phyloP scores from a whole-genome alignment of 1,140 invertebrate genomes.

The Portunus trituberculatus region DNA sequence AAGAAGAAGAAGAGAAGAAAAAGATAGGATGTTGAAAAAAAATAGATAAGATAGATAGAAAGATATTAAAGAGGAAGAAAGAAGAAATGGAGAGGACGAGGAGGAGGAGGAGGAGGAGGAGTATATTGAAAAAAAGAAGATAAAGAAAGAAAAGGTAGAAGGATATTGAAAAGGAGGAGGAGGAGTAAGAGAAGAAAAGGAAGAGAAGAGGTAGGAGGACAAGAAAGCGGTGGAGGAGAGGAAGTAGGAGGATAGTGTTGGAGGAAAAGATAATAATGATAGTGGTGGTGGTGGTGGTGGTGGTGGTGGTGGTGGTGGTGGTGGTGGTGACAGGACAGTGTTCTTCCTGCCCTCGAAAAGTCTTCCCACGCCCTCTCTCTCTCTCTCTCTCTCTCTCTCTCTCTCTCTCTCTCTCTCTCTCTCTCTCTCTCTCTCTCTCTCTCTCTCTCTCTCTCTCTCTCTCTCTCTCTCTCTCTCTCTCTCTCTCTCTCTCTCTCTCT shows the following conservation, averaged over 20 bases:
- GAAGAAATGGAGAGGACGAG: too few relatives aligned
- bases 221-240: not conserved
- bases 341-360: not conserved
- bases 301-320: too few relatives aligned
- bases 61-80: not conserved
- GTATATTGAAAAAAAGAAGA: too few relatives aligned
- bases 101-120: not conserved
- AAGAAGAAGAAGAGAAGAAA: not conserved
- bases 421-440: too few relatives aligned
- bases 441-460: too few relatives aligned
- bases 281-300: not conserved
- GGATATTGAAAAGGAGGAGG: not conserved
- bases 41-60: not conserved
- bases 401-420: slow-evolving; percentile 25
- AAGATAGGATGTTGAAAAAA: not conserved
- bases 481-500: not conserved
- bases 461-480: too few relatives aligned
- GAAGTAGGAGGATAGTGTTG: not conserved
- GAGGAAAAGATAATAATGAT: not conserved
- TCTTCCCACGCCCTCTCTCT: not conserved
- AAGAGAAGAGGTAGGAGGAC: not conserved
- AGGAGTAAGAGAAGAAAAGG: not conserved
- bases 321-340: not conserved
- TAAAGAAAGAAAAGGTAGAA: not conserved
- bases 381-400: slow-evolving; percentile 25